Percentiles rank a stretch among this genome's conserved stretches.
These are phyloP conservation scores for Syngnathus acus DNA, from an alignment of 2,797 vertebrate species.

Conservation along the genomic window DNA sequence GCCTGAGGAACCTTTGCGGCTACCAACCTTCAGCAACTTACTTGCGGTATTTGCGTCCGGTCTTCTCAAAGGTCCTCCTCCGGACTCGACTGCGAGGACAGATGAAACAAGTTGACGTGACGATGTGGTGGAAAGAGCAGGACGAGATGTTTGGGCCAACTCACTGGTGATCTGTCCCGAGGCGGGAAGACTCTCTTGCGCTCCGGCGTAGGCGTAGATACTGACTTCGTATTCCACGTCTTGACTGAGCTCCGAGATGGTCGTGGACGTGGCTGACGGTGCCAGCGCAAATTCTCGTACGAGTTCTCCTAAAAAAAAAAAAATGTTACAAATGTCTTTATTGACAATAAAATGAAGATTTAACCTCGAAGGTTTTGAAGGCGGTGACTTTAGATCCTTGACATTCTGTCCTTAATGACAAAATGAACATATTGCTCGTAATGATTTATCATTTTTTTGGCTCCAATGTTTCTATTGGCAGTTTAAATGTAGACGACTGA, in stretches of 20 bases:
- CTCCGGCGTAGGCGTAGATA: constrained; percentile 75
- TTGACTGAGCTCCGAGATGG: constrained; percentile 79
- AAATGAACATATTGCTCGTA: too few species aligned
- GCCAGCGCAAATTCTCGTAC: constrained; percentile 77
- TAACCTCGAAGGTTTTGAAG: too few species aligned
- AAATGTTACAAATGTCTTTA: neutral
- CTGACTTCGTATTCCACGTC: constrained; percentile 83
- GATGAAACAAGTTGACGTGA: neutral
- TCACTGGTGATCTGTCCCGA: constrained; percentile 91
- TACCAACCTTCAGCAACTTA: constrained; percentile 46
- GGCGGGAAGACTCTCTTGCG: constrained; percentile 82
- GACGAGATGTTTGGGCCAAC: constrained; percentile 32
- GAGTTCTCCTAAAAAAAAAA: neutral
- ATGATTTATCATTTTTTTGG: too few species aligned
- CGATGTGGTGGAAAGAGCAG: neutral
- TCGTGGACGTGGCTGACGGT: constrained; percentile 76
- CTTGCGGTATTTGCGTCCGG: constrained; percentile 55
- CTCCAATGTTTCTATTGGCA: neutral
- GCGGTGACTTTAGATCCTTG: too few species aligned
- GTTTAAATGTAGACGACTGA: neutral
- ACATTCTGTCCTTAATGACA: neutral
- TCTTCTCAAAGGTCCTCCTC: constrained; percentile 44
- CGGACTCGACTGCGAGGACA: constrained; percentile 63
- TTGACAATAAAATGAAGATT: neutral
- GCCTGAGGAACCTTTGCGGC: neutral